phyloP scores from a whole-genome alignment of 2,797 vertebrate species.

The Gallinago solitaria region DNA sequence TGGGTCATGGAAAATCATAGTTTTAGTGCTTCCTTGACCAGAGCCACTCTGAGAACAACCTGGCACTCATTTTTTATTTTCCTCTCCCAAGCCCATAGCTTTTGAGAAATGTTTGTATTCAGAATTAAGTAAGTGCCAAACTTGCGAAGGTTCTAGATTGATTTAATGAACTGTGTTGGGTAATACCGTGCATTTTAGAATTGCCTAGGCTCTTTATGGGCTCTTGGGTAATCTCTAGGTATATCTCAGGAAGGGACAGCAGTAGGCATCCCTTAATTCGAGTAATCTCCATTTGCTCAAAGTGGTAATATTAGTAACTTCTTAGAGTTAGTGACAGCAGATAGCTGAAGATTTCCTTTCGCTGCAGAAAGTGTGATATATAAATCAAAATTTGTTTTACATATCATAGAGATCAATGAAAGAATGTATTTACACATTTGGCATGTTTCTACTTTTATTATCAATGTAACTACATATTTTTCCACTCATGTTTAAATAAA shows the following conservation, averaged over 20 bases:
- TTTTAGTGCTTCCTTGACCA: neutral
- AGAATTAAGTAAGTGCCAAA: neutral
- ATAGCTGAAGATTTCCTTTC: neutral
- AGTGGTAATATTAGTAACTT: neutral
- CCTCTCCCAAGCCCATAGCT: rapidly evolving
- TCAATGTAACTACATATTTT: neutral
- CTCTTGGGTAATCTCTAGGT: neutral
- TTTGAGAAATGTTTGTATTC: neutral
- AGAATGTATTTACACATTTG: neutral
- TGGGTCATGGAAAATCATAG: neutral
- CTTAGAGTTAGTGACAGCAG: neutral
- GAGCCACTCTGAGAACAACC: neutral
- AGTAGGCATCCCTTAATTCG: neutral
- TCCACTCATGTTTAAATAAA: too few species aligned
- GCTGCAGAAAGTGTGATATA: neutral
- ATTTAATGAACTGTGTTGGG: neutral
- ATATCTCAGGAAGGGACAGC: neutral
- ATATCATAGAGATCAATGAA: neutral
- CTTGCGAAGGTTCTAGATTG: neutral
- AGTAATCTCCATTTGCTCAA: neutral
- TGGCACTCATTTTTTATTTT: neutral
- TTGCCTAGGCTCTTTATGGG: neutral
- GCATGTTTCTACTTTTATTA: neutral
- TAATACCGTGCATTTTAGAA: neutral
- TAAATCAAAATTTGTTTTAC: neutral